Percentiles rank a stretch among this genome's conserved stretches.
phyloP scores from a whole-genome alignment of 2,888 invertebrate species.

The Galeopsomyia nigrocyanea region DNA sequence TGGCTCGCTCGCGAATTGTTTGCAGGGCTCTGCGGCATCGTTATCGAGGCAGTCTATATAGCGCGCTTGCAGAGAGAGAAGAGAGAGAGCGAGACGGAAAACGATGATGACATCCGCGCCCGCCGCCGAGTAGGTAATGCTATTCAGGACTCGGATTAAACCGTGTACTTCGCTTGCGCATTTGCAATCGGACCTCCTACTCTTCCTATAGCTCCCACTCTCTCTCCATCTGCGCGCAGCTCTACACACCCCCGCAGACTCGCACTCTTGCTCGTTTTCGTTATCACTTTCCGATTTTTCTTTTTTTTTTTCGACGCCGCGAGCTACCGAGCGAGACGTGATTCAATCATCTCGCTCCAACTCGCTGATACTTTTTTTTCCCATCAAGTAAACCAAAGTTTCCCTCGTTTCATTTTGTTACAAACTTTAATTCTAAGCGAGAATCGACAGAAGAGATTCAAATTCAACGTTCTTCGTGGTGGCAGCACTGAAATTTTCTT shows the following conservation, averaged over 20 bases:
- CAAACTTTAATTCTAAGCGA: no score
- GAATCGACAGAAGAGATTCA: no score
- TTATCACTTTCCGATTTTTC: constrained; percentile 7
- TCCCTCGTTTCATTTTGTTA: no score
- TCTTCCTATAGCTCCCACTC: constrained; percentile 27
- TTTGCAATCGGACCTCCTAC: constrained; percentile 51
- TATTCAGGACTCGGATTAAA: constrained; percentile 63
- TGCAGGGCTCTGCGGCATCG: constrained; percentile 43
- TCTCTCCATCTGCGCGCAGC: no score
- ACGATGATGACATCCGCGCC: constrained; percentile 46
- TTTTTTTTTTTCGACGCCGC: no score
- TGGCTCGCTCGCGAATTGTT: constrained; percentile 57
- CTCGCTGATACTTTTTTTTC: no score
- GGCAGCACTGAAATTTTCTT: no score
- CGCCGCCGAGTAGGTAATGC: constrained; percentile 51
- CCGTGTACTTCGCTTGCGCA: constrained; percentile 56
- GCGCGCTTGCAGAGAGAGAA: neutral
- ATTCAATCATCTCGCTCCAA: no score
- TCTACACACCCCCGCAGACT: no score
- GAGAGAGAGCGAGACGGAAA: constrained; percentile 12
- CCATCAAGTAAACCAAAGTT: no score
- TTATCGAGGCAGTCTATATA: constrained; percentile 34
- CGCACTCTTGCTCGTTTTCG: neutral
- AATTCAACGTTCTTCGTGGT: no score
- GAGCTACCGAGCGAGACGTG: no score